Percentiles rank a stretch among this genome's conserved stretches.
These are phyloP conservation scores for Gorsachius goisagi DNA, from an alignment of 2,113 vertebrate genomes.

Conservation along the genomic window DNA sequence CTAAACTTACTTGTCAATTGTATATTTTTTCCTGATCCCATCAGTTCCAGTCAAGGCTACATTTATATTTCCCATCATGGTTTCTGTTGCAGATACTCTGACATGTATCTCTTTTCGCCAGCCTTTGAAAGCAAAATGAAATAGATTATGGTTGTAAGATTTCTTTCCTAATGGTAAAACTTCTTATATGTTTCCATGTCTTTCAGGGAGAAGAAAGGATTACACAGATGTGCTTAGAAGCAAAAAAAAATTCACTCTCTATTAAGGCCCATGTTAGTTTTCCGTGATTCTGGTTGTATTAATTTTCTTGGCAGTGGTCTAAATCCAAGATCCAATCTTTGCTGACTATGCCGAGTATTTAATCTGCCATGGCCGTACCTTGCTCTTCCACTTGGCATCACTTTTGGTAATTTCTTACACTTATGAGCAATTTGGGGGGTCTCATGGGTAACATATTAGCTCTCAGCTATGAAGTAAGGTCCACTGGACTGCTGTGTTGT, in stretches of 20 bases:
- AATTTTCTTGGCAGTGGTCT: background rate
- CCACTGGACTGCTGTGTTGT: background rate
- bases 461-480: background rate
- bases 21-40: slow-evolving; percentile 33
- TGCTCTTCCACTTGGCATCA: background rate
- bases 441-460: background rate
- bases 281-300: background rate
- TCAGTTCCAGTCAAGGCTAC: slow-evolving; percentile 56
- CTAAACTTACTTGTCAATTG: slow-evolving; percentile 45
- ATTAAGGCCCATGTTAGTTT: background rate
- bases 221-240: background rate
- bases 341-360: background rate
- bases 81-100: slow-evolving; percentile 34
- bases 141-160: background rate
- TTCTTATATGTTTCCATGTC: background rate
- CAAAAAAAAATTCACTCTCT: background rate
- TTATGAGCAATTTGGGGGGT: background rate
- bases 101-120: slow-evolving; percentile 50
- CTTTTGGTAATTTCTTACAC: background rate
- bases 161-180: background rate
- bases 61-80: slow-evolving; percentile 34
- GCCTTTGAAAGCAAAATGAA: slow-evolving; percentile 44
- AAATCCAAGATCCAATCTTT: background rate
- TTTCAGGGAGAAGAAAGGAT: background rate
- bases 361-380: background rate